Evolutionary conservation across 2,113 vertebrate species (phyloP).

Genomic region (Charina bottae): DNA sequence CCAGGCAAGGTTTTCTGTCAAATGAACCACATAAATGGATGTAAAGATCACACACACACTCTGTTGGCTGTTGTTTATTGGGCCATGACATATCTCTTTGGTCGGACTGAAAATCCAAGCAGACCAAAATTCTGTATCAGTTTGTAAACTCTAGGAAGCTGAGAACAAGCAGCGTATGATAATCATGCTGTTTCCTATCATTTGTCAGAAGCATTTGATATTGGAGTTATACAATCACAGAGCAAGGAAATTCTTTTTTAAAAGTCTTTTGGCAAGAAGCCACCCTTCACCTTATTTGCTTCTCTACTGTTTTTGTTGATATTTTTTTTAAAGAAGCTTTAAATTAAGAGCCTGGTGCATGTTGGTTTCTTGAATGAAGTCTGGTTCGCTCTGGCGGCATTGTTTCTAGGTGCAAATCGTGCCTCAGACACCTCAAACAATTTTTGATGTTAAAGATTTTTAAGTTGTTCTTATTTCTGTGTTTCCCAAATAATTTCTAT

Average conservation of each 20-base stretch:
- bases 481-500: neutral
- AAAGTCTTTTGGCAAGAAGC: neutral
- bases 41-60: neutral
- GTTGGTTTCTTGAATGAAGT: neutral
- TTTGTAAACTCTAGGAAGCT: neutral
- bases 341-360: neutral
- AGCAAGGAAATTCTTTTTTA: neutral
- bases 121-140: neutral
- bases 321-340: neutral
- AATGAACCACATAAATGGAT: constrained; percentile 15
- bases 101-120: neutral
- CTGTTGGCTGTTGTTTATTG: neutral
- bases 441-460: neutral
- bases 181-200: too few species aligned
- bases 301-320: neutral
- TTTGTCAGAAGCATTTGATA: neutral
- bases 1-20: constrained; percentile 44
- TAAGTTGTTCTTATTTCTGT: neutral
- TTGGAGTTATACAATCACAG: neutral
- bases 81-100: neutral
- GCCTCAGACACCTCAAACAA: neutral
- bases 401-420: neutral
- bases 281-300: neutral
- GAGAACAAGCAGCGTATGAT: neutral
- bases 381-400: neutral